Evolutionary conservation across 2,888 invertebrate species (phyloP).

Genomic region (Physocephala rufipes): DNA sequence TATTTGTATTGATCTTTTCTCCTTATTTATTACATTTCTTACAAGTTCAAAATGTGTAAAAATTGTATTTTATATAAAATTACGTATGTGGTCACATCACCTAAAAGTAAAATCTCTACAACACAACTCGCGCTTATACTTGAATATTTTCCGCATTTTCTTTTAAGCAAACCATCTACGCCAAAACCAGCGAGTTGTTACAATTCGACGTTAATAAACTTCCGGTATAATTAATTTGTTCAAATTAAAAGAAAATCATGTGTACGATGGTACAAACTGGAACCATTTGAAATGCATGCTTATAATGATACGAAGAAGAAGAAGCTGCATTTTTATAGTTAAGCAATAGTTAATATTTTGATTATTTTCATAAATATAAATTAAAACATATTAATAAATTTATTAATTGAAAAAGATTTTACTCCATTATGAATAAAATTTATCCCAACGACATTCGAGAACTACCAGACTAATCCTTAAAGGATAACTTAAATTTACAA

Average conservation of each 20-base stretch:
- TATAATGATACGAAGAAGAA: slow-evolving; percentile 2
- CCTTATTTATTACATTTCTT: slow-evolving; percentile 25
- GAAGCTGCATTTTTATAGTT: not conserved
- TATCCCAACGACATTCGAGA: not conserved
- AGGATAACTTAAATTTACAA: not conserved
- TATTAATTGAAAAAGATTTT: not conserved
- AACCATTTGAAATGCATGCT: slow-evolving; percentile 34
- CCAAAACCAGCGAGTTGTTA: slow-evolving; percentile 32
- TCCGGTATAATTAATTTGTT: slow-evolving; percentile 42
- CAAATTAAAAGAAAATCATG: slow-evolving; percentile 16
- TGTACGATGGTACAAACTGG: slow-evolving; percentile 41
- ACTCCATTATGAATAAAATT: not conserved
- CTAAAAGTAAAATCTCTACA: not conserved
- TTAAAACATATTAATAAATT: no score
- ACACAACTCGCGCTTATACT: slow-evolving; percentile 13
- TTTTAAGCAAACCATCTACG: no score
- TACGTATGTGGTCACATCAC: slow-evolving; percentile 32
- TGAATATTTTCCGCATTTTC: slow-evolving; percentile 44
- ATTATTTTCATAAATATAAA: no score
- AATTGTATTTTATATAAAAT: slow-evolving; percentile 41
- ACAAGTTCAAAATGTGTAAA: slow-evolving; percentile 26
- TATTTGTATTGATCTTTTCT: not conserved
- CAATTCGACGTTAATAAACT: slow-evolving; percentile 57
- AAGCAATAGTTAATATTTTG: not conserved
- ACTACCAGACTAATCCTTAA: not conserved